Base-by-base conservation (phyloP, 2,113 vertebrate species). In the Vombatus ursinus region DNA sequence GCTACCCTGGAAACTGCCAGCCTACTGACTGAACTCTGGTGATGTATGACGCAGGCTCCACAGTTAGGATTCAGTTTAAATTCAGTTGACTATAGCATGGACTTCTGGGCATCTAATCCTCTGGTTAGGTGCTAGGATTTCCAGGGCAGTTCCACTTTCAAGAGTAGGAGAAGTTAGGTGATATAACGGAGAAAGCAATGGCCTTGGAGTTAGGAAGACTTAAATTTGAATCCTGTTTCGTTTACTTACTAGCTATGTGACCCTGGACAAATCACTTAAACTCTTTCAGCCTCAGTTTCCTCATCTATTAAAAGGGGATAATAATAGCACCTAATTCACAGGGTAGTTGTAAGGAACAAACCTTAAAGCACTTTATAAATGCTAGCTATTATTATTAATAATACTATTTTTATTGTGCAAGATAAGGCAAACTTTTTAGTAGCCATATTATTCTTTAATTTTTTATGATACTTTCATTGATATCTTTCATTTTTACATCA, bases 1-100 rank as follows among this genome's bases (percentile, higher is more conserved):
- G 94, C 49, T 52, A 95, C 93, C 49, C 92, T 92, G 96, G 93
- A 97, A 97, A 95, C 93, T 96, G 93, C 96, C 96, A 91, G 47
- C 90, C 68, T 90, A n/a, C 61, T 98, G 96, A 96, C 95, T 96
- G 47, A 9, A 61, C 53, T 94, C 96, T 94, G 96, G 89, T 91
- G 51, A 25, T 47, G 95, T 95, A 25, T 89, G 94, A 26, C 52
- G 90, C 48, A 91, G 93, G 14, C n/a, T 91, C 37, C 47, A 93
- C 90, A 90, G 51, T 50, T 91, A 54, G 10, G 48, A n/a, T 90
- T 51, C 90, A 94, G 53, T 44, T 92, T 77, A 61, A 92, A 90
- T 94, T 91, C 91, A 95, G 84, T 50, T 0, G 0, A 7, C 92
- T 94, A 57, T 52, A 47, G 47, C 94, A 52, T 25, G 2, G 23